Evolutionary conservation across 2,113 vertebrate species (phyloP), one percentile per base, ranked within the genome.

Genomic region (Hepsetus odoe): DNA sequence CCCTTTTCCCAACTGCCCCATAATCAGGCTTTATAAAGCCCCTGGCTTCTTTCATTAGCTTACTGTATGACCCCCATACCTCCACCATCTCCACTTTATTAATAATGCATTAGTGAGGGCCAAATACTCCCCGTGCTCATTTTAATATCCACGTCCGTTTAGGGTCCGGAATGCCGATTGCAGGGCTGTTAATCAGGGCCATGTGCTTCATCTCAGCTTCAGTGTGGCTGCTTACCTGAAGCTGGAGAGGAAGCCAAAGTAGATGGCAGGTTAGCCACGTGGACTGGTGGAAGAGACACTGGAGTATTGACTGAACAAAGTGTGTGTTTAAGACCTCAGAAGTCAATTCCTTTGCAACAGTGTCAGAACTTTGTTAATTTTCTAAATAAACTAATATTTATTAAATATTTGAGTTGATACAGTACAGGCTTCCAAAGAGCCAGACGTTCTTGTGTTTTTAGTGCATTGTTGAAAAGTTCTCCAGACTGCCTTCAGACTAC

Each of bases 41-140:
- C 32, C 20, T 9, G 7, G 32, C 9, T 38, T 1, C 61, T 65
- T 65, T 65, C 61, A 65, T 65, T 65, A 65, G 32, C 61, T 65
- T 35, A 13, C 12, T 65, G 35, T 38, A 65, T 20, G 59, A 33
- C 59, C 59, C n/a, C 59, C 32, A 22, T 62, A 35, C 9, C 61
- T 22, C 22, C 33, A 24, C 61, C 8, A n/a, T 38, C 20, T 65
- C 32, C 59, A 62, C 59, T 65, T 38, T 35, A 65, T 65, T 65
- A 65, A 65, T 65, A 65, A 65, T 65, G 33, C 61, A 65, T 65
- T 38, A 65, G 51, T 10, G 51, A 10, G 13, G 61, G 33, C 33
- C 61, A 20, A n/a, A 18, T 3, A 0, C 61, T 22, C 32, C 61
- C 18, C 61, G 32, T 16, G 30, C 32, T 33, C 22, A 65, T 38